These are phyloP conservation scores for Lysandra coridon DNA, from an alignment of 2,888 invertebrate species.

Conservation along the genomic window DNA sequence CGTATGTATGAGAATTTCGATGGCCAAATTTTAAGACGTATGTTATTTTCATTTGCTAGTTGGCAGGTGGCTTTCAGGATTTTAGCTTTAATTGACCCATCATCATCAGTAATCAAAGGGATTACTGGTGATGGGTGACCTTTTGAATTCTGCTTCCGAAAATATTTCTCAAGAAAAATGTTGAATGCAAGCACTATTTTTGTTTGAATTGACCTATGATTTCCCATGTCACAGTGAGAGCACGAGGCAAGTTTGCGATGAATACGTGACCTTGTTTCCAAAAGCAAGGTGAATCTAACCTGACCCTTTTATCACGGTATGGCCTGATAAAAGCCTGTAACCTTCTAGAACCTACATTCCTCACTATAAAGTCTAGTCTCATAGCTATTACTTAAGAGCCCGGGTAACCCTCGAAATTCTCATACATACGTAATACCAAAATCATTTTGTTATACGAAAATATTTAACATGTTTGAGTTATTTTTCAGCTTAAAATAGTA, in stretches of 20 bases:
- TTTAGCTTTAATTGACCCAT: no score
- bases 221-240: conserved; percentile 15
- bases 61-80: no score
- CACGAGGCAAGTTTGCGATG: conserved; percentile 9
- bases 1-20: no score
- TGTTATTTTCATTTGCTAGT: no score
- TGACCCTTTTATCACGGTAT: conserved; percentile 7
- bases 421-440: no score
- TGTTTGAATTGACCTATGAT: not conserved
- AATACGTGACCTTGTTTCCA: conserved; percentile 25
- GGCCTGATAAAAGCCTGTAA: conserved; percentile 13
- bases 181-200: not conserved
- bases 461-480: no score
- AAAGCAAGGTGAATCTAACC: conserved; percentile 27
- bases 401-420: no score
- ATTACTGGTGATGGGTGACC: no score
- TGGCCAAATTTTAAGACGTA: no score
- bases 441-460: no score
- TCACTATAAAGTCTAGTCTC: not conserved
- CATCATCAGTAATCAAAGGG: no score
- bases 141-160: not conserved
- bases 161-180: not conserved
- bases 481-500: no score
- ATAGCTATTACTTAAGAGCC: not conserved
- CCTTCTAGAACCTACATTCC: conserved; percentile 23